These are phyloP conservation scores for Sebastes hopkinsi DNA, from an alignment of 2,797 vertebrate genomes.

Conservation along the genomic window DNA sequence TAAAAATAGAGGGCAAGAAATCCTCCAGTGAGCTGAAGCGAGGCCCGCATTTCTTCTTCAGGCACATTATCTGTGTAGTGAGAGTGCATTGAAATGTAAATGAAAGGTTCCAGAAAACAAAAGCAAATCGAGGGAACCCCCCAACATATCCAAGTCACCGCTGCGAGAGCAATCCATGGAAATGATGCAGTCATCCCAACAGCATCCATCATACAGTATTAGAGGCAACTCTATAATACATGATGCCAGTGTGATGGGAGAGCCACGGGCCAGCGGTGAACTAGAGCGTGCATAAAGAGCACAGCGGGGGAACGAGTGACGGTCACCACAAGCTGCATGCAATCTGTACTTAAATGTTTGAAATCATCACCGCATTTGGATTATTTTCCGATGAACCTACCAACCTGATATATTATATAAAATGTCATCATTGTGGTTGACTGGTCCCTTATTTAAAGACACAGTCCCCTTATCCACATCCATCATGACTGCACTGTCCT, in stretches of 20 bases:
- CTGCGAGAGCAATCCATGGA: neutral
- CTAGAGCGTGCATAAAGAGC: constrained; percentile 65
- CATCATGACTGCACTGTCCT: neutral
- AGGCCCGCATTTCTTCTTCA: constrained; percentile 1
- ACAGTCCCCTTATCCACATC: neutral
- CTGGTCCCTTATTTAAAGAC: neutral
- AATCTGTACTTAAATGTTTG: neutral
- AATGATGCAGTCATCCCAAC: neutral
- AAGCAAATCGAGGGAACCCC: constrained; percentile 28
- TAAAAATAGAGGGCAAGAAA: constrained; percentile 4
- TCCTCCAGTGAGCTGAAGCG: constrained; percentile 16
- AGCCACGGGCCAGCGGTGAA: constrained; percentile 61
- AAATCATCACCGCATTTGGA: neutral
- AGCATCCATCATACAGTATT: constrained; percentile 22
- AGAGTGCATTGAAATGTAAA: neutral
- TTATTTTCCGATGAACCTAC: neutral
- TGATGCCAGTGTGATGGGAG: constrained; percentile 34
- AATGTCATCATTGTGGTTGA: neutral
- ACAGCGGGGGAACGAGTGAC: constrained; percentile 33
- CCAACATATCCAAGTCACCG: neutral
- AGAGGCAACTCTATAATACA: constrained; percentile 34
- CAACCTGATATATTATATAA: neutral
- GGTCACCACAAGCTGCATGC: constrained; percentile 26
- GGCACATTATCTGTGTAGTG: neutral
- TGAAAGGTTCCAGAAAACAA: neutral